A percentile compares a stretch with the other conserved stretches of the same genome.
These are phyloP conservation scores for Heliangelus exortis DNA, from an alignment of 2,797 vertebrate species.

Conservation along the genomic window DNA sequence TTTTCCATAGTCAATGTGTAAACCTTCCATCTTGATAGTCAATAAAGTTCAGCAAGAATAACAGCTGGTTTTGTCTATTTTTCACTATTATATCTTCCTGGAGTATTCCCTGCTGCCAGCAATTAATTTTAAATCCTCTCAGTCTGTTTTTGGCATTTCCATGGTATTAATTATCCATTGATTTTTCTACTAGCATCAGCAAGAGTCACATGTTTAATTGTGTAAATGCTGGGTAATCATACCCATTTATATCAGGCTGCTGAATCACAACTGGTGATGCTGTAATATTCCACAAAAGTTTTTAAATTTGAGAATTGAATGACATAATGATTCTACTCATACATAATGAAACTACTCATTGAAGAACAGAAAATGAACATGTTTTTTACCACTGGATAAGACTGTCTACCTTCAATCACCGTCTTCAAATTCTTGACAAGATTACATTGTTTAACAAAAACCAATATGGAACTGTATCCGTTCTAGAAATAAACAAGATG, in stretches of 20 bases:
- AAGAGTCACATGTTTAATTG: neutral
- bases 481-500: neutral
- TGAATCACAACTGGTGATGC: neutral
- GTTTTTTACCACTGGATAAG: neutral
- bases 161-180: neutral
- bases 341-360: neutral
- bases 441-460: neutral
- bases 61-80: neutral
- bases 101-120: neutral
- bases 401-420: neutral
- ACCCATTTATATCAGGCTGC: neutral
- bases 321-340: neutral
- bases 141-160: neutral
- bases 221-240: neutral
- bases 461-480: neutral
- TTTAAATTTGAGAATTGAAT: neutral
- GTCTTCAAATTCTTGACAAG: neutral
- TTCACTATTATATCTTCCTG: neutral
- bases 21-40: neutral
- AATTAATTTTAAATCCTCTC: neutral
- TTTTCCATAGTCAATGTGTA: neutral
- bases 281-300: neutral
- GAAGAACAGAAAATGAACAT: neutral
- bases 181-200: neutral
- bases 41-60: neutral